These are phyloP conservation scores for Mixornis gularis DNA, from an alignment of 2,113 vertebrate species.

Conservation along the genomic window DNA sequence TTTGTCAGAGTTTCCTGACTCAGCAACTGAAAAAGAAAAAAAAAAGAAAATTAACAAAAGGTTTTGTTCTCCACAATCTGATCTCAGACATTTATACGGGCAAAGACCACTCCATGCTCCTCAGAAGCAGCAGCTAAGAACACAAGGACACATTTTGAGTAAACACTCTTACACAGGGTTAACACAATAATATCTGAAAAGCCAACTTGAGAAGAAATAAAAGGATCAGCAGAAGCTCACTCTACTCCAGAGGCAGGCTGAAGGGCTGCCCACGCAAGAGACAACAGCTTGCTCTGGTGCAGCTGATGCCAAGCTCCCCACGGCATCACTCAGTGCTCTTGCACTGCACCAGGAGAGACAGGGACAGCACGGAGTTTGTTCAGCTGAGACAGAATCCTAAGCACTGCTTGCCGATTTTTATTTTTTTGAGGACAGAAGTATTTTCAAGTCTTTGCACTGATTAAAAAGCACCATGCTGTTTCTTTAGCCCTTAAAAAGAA, in stretches of 20 bases:
- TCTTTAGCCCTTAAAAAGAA: neutral
- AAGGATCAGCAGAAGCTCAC: neutral
- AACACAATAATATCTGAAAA: neutral
- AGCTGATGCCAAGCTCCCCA: neutral
- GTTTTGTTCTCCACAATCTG: neutral
- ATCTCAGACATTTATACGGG: neutral
- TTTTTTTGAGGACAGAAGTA: neutral
- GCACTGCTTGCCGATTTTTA: neutral
- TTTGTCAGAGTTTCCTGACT: slow-evolving; percentile 84
- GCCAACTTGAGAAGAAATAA: neutral
- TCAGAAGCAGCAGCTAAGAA: neutral
- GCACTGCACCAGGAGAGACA: neutral
- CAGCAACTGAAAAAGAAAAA: slow-evolving; percentile 75
- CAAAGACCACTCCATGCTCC: neutral
- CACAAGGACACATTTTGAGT: neutral
- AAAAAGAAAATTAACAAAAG: neutral
- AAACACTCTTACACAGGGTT: neutral
- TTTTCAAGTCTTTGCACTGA: neutral
- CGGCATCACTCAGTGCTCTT: neutral
- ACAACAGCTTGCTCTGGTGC: neutral
- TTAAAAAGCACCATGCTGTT: neutral
- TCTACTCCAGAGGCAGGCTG: neutral
- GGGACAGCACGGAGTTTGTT: neutral
- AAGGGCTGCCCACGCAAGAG: neutral
- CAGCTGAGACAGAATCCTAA: neutral